Base-by-base conservation (phyloP, 2,797 vertebrate species). In the Triplophysa yarkandensis region DNA sequence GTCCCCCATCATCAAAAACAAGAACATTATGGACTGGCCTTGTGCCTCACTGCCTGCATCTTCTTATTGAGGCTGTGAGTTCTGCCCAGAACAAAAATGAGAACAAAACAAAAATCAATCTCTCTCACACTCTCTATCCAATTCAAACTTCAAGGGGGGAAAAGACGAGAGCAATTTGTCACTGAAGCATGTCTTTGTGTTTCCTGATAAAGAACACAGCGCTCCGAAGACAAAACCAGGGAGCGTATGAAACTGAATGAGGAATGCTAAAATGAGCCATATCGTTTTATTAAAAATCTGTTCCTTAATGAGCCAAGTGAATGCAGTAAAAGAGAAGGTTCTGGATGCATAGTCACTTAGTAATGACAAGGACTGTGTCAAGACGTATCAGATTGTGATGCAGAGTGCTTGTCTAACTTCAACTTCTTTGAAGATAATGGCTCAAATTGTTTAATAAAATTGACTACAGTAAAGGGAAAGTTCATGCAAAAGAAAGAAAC, bases 91-190 rank as follows among this genome's bases (percentile, higher is more conserved):
- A 66, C 64, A 75, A 75, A 58, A 68, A 48, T 60, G 41, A 68
- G 73, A 75, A 68, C 73, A 61, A 75, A 75, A 75, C 54, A 75
- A 75, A 75, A 68, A 68, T 68, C 64, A 68, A 68, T 75, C 32
- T 68, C 55, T 36, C 63, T 61, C 54, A 54, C 21, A 39, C 64
- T 23, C 55, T 75, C 64, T 60, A 44, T 48, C 55, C 73, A 75
- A 75, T 55, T 74, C 64, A 75, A 75, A 75, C 64, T 75, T 68
- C 64, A 60, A 50, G 71, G 63, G 32, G 4, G 4, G 1, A 41
- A 28, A 28, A 64, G 25, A 55, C 64, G 60, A 1, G 14, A 68
- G 32, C 73, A 68, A 68, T 75, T 68, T 75, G 64, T 75, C 73
- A 74, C 52, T 58, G 39, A 66, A 57, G 63, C 71, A 41, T 50